These are phyloP conservation scores for Pipistrellus pipistrellus DNA, from an alignment of 2,797 vertebrate genomes.

Conservation along the genomic window DNA sequence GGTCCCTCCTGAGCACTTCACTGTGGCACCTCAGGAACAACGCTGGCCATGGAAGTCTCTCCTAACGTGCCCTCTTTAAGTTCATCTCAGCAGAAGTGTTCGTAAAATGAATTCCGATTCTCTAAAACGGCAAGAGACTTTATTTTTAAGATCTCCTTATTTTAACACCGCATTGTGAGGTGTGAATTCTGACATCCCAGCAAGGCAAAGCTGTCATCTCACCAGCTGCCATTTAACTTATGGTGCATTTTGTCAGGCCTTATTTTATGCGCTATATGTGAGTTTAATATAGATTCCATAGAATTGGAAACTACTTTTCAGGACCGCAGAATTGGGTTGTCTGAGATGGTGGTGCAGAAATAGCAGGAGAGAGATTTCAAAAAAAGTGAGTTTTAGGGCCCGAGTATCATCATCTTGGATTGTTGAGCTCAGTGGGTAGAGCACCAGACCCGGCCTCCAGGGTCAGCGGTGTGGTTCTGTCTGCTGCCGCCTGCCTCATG, in stretches of 20 bases:
- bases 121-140: conserved; percentile 76
- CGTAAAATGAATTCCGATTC: conserved; percentile 68
- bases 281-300: conserved; percentile 69
- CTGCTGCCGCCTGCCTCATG: neutral
- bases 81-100: conserved; percentile 65
- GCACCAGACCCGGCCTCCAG: neutral
- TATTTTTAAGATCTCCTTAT: conserved; percentile 80
- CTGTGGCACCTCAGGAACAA: neutral
- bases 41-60: neutral
- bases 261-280: conserved; percentile 67
- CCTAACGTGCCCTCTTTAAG: conserved; percentile 42
- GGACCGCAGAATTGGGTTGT: conserved; percentile 60
- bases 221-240: conserved; percentile 76
- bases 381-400: neutral
- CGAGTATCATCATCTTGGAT: neutral
- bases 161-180: conserved; percentile 76
- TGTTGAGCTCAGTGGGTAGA: neutral
- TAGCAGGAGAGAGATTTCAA: conserved; percentile 25
- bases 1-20: neutral
- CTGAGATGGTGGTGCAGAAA: conserved; percentile 17
- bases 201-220: conserved; percentile 73
- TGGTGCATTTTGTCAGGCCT: conserved; percentile 61
- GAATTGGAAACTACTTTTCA: conserved; percentile 58
- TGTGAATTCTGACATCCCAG: conserved; percentile 76
- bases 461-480: neutral